Percentiles rank a stretch among this genome's conserved stretches.
Evolutionary conservation across 1,140 invertebrate genomes (phyloP).

Genomic region (Tribolium madens): DNA sequence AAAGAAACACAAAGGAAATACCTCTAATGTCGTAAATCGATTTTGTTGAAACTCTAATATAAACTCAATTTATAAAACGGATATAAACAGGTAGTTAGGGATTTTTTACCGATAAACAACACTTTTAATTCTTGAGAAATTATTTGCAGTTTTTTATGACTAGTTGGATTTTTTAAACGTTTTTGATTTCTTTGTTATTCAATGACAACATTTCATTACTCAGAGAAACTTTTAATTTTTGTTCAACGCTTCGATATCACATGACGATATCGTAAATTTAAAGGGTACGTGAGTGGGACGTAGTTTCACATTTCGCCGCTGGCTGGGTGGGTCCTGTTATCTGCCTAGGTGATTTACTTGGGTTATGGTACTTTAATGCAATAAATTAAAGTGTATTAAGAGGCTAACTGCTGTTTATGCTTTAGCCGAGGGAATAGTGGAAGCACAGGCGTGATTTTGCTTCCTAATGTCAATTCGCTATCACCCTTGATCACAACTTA

Average conservation of each 20-base stretch:
- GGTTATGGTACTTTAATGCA: constrained; percentile 42
- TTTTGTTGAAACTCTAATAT: no score
- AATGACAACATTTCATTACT: not conserved
- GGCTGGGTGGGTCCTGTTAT: constrained; percentile 36
- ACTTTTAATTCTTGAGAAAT: no score
- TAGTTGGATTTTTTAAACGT: no score
- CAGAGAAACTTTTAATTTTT: not conserved
- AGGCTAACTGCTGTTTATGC: constrained; percentile 46
- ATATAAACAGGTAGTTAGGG: no score
- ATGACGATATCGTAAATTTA: constrained; percentile 39
- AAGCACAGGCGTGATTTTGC: constrained; percentile 4
- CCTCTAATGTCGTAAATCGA: no score
- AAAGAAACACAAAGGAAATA: no score
- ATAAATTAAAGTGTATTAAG: constrained; percentile 48
- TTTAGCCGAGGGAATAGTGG: constrained; percentile 30
- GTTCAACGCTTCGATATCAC: not conserved
- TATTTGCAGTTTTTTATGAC: no score
- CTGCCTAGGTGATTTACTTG: constrained; percentile 44
- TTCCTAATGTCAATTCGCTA: constrained; percentile 34
- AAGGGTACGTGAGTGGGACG: constrained; percentile 12
- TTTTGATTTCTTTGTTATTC: no score
- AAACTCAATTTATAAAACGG: no score
- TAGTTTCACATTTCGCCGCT: constrained; percentile 25
- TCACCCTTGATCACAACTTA: constrained; percentile 16
- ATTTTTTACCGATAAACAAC: no score